These are phyloP conservation scores for Hormaphis cornu DNA, from an alignment of 1,140 invertebrate genomes.

Conservation along the genomic window DNA sequence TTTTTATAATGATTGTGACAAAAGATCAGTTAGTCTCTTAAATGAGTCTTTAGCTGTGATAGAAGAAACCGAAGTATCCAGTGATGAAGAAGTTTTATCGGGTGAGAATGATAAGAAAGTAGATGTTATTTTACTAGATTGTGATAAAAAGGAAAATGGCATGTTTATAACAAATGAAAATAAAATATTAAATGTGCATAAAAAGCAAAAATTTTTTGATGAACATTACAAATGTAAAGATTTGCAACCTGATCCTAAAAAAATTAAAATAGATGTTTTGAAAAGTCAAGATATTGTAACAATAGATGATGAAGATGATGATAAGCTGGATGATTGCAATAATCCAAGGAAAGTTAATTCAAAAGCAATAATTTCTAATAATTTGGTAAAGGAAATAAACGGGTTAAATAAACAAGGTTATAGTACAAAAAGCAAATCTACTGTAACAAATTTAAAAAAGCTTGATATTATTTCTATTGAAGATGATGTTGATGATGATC, in stretches of 20 bases:
- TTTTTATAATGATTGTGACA: neutral
- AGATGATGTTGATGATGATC: neutral
- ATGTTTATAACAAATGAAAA: no score
- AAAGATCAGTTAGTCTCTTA: neutral
- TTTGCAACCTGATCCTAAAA: no score
- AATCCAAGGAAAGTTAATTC: neutral
- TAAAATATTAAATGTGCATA: no score
- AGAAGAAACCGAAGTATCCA: neutral
- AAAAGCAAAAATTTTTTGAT: no score
- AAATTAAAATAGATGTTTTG: neutral
- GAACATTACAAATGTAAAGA: no score
- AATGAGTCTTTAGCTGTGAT: neutral
- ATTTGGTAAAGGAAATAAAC: neutral
- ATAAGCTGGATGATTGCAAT: neutral
- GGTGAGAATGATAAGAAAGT: neutral
- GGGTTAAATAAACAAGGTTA: neutral
- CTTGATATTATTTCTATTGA: neutral
- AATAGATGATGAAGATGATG: constrained; percentile 3
- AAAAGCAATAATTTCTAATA: neutral
- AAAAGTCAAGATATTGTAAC: neutral
- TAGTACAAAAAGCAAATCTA: neutral
- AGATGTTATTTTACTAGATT: no score
- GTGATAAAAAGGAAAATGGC: neutral
- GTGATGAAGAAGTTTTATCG: neutral
- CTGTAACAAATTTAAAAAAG: neutral